Conservation (phyloP, 1,140 invertebrate species). For the Maniola jurtina region DNA sequence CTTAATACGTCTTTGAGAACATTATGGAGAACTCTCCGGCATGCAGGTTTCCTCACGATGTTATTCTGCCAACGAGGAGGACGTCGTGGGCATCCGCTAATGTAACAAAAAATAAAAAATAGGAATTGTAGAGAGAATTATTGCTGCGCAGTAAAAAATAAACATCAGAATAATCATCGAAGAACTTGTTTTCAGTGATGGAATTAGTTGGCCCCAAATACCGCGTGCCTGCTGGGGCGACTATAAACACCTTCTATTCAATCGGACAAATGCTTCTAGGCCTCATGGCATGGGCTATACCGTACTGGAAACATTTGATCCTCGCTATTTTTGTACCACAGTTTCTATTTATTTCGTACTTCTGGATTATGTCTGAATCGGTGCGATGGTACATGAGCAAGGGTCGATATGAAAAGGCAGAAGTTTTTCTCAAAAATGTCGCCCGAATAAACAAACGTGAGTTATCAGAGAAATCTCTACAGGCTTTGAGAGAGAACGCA, state of each 20-base stretch:
- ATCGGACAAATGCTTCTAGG: constrained; percentile 84
- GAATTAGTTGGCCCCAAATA: constrained; percentile 87
- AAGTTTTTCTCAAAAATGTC: constrained; percentile 79
- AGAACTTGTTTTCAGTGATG: constrained; percentile 77
- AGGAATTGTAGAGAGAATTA: too few species aligned
- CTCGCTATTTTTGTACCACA: constrained; percentile 84
- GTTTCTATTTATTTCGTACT: constrained; percentile 81
- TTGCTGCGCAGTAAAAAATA: too few species aligned
- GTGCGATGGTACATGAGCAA: constrained; percentile 89
- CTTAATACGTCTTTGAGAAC: too few species aligned
- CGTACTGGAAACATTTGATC: constrained; percentile 85
- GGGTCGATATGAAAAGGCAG: constrained; percentile 82
- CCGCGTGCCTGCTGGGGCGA: constrained; percentile 84
- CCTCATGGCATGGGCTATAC: constrained; percentile 82
- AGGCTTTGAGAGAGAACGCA: constrained; percentile 44
- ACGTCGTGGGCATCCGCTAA: too few species aligned
- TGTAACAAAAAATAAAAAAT: too few species aligned
- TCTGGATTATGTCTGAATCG: constrained; percentile 83
- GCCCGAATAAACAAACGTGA: constrained; percentile 81
- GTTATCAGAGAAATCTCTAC: constrained; percentile 78
- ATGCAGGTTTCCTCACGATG: too few species aligned
- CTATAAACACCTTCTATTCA: constrained; percentile 85
- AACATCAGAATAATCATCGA: too few species aligned
- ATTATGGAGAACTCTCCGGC: too few species aligned
- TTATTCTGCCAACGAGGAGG: too few species aligned